These are phyloP conservation scores for Virgularia gustaviana DNA, from an alignment of 92 coral and sea anemone species.

Conservation along the genomic window DNA sequence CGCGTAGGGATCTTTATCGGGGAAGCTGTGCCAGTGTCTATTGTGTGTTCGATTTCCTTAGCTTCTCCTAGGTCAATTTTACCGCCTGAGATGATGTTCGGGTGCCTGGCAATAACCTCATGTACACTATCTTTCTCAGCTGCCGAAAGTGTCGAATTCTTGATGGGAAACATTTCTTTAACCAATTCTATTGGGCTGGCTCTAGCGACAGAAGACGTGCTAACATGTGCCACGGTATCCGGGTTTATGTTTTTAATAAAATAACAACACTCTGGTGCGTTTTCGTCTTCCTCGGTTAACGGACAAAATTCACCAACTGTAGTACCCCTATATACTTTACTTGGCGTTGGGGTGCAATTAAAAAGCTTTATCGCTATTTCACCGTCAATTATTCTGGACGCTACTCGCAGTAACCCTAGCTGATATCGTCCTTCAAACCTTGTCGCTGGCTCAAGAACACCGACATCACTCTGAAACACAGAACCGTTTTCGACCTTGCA, in stretches of 20 bases:
- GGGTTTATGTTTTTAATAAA: no score
- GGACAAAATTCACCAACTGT: slow-evolving; percentile 32
- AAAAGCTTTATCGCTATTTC: slow-evolving; percentile 23
- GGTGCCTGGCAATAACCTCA: slow-evolving; percentile 15
- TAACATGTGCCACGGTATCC: no score
- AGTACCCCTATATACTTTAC: slow-evolving; percentile 25
- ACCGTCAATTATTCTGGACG: slow-evolving; percentile 1
- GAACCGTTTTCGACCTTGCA: slow-evolving; percentile 37
- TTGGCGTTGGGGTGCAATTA: not conserved
- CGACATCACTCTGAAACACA: not conserved
- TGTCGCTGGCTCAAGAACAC: slow-evolving; percentile 30
- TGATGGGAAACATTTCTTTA: slow-evolving; percentile 37
- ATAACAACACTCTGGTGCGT: not conserved
- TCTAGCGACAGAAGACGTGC: not conserved
- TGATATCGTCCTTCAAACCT: slow-evolving; percentile 37
- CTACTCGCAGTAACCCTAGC: slow-evolving; percentile 26
- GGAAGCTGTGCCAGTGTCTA: slow-evolving; percentile 29
- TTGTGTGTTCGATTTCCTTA: slow-evolving; percentile 24
- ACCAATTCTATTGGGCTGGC: not conserved
- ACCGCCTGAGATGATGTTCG: slow-evolving; percentile 18
- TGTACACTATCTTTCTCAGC: slow-evolving; percentile 5
- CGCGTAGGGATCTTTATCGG: slow-evolving; percentile 41
- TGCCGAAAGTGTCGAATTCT: slow-evolving; percentile 15
- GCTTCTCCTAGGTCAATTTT: slow-evolving; percentile 37
- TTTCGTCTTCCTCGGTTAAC: slow-evolving; percentile 14